Percentiles rank a stretch among this genome's conserved stretches.
phyloP scores from a whole-genome alignment of 2,888 invertebrate genomes.

The Falcaria lacertinaria region DNA sequence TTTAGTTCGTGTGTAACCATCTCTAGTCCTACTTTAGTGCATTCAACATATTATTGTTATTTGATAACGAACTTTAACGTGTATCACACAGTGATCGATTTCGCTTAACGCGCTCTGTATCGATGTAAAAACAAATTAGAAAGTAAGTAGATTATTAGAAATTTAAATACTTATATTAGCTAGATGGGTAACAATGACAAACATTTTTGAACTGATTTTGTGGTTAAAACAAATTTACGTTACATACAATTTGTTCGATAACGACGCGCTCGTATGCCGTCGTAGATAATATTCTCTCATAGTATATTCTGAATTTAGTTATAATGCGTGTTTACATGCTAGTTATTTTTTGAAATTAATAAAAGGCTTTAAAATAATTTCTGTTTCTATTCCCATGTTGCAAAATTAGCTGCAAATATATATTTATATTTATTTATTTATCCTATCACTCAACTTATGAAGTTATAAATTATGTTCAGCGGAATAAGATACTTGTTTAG shows the following conservation, averaged over 20 bases:
- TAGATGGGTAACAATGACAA: conserved; percentile 46
- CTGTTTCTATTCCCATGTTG: conserved; percentile 15
- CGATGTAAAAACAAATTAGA: conserved; percentile 59
- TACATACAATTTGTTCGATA: conserved; percentile 15
- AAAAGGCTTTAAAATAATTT: conserved; percentile 64
- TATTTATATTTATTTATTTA: too few relatives aligned
- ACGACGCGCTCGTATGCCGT: conserved; percentile 32
- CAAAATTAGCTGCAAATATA: too few relatives aligned
- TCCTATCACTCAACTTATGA: too few relatives aligned
- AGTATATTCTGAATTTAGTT: conserved; percentile 66
- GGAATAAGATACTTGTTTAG: too few relatives aligned
- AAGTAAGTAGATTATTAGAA: conserved; percentile 57
- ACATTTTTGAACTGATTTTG: conserved; percentile 60
- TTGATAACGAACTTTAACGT: conserved; percentile 15
- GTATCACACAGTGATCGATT: conserved; percentile 30
- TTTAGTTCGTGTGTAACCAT: conserved; percentile 19
- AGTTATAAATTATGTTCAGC: too few relatives aligned
- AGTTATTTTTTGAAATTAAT: conserved; percentile 76
- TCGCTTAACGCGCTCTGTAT: conserved; percentile 26
- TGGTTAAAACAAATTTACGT: conserved; percentile 25
- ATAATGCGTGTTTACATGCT: conserved; percentile 72
- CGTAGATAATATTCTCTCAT: conserved; percentile 62
- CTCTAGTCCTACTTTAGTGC: conserved; percentile 32
- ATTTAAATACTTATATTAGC: conserved; percentile 46
- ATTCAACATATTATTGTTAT: conserved; percentile 26